Base-by-base conservation (phyloP, 2,113 vertebrate genomes). In the Nyctereutes procyonoides region DNA sequence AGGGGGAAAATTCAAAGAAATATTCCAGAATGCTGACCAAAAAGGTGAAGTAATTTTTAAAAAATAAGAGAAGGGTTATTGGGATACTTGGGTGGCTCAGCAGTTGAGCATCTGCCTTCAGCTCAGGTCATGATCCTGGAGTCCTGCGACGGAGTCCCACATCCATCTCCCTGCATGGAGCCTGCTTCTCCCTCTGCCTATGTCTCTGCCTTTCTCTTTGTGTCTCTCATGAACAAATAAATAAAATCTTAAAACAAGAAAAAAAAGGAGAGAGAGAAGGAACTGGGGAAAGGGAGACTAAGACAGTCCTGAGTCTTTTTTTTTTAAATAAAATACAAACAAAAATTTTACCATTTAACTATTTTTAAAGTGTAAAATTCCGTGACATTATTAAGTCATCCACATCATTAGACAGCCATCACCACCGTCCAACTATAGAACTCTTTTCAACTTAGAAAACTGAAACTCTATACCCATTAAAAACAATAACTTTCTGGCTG, bases 21-120 rank as follows among this genome's bases (percentile, higher is more conserved):
- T 80, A 93, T 84, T 84, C 24, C 38, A 95, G 22, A 92, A 71
- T 77, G 35, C 62, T 63, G 9, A 56, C 13, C 32, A 77, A 88
- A 88, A 55, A 69, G 67, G 60, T 81, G 35, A 91, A 81, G 35
- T 16, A 13, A 60, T 90, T 97, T 83, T 71, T 62, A 65, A 90
- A 90, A 76, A 51, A 74, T 7, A 22, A 65, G 35, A 87, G 26
- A 81, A 93, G 12, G 26, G 43, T 43, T 43, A 43, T 43, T 43
- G 43, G 43, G 43, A 43, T 43, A 43, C 43, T 7, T 43, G 43
- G 43, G 43, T 43, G 43, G 43, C 43, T 43, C 43, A 43, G 43
- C 43, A 43, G 43, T 43, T 43, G 43, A 43, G 43, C 43, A 43
- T 43, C 43, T 43, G 43, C 43, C 43, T 43, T 43, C 7, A 6